Conservation (phyloP, 2,797 vertebrate genomes). For the Nothura maculosa region DNA sequence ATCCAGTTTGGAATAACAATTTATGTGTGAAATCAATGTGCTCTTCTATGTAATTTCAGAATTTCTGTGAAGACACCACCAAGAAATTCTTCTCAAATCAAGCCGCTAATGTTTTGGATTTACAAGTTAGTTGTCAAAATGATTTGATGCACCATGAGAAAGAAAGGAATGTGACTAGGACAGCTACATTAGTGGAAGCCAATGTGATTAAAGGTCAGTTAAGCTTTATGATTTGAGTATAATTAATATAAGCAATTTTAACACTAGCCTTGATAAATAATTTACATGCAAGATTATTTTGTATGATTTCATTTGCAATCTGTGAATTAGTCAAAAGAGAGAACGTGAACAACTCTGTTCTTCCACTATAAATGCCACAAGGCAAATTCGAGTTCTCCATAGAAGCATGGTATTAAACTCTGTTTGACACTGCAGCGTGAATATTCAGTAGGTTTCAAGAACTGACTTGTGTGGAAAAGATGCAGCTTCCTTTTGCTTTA, state of each 20-base stretch:
- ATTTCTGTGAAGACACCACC: conserved; percentile 28
- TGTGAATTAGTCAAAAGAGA: not conserved
- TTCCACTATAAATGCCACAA: not conserved
- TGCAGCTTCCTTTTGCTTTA: not conserved
- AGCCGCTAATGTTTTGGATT: not conserved
- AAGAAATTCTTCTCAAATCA: conserved; percentile 48
- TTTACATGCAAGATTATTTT: not conserved
- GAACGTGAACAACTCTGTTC: not conserved
- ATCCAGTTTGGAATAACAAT: conserved; percentile 29
- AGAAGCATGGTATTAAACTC: conserved; percentile 32
- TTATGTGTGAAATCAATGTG: conserved; percentile 30
- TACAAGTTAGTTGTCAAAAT: conserved; percentile 51
- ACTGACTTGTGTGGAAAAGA: not conserved
- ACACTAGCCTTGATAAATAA: not conserved
- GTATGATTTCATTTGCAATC: conserved; percentile 17
- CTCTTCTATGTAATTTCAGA: conserved; percentile 76
- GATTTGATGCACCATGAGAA: conserved; percentile 18
- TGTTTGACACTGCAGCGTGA: not conserved
- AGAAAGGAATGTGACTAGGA: not conserved
- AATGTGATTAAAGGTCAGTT: conserved; percentile 50
- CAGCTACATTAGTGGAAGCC: not conserved
- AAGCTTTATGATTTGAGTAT: not conserved
- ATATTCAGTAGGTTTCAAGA: conserved; percentile 22
- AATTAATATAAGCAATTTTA: not conserved
- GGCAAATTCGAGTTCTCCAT: conserved; percentile 25